phyloP scores from a whole-genome alignment of 2,888 invertebrate species.

The Agrochola circellaris region DNA sequence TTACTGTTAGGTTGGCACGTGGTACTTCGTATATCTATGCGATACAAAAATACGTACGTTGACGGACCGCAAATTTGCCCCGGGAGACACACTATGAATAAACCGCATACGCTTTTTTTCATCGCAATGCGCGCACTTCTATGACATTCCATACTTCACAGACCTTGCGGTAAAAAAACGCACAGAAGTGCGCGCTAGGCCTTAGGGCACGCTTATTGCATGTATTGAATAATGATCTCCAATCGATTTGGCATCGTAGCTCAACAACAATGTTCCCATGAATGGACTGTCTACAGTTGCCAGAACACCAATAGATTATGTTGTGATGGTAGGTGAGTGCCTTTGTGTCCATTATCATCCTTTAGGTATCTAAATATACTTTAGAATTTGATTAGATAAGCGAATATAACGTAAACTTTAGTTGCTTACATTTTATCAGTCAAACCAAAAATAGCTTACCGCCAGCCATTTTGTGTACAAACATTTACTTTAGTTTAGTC shows the following conservation, averaged over 20 bases:
- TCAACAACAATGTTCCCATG: not conserved
- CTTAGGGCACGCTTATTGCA: conserved; percentile 8
- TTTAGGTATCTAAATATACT: not conserved
- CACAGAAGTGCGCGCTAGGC: not conserved
- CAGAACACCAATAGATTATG: not conserved
- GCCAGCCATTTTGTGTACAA: conserved; percentile 47
- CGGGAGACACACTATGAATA: not conserved
- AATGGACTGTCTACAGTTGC: conserved; percentile 1
- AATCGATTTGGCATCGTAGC: conserved; percentile 27
- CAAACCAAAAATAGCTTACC: conserved; percentile 51
- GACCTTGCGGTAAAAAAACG: not conserved
- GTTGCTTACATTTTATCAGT: conserved; percentile 53
- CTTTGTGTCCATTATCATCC: not conserved
- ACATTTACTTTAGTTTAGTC: conserved; percentile 40
- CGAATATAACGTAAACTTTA: not conserved
- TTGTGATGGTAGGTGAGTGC: not conserved
- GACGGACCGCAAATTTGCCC: not conserved
- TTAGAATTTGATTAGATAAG: conserved; percentile 25
- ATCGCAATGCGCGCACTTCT: not conserved
- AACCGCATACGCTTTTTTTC: not conserved
- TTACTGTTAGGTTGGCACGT: not conserved
- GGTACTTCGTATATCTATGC: not conserved
- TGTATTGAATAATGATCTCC: conserved; percentile 26
- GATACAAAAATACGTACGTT: not conserved
- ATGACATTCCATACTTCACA: not conserved